phyloP scores from a whole-genome alignment of 2,113 vertebrate species.

The Heptranchias perlo region DNA sequence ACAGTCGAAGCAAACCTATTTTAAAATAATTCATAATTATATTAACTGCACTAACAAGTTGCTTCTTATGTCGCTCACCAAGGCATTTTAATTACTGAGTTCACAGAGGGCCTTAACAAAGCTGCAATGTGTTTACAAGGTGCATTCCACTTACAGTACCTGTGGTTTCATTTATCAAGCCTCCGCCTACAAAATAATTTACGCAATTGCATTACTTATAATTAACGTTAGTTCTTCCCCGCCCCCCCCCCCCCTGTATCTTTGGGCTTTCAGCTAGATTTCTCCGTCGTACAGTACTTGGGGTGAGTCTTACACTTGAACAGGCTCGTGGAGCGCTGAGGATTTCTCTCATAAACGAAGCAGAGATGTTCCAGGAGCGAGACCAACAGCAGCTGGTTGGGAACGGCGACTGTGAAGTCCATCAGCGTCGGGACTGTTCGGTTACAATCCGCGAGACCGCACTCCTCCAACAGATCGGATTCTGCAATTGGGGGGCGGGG shows the following conservation, averaged over 20 bases:
- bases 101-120: no score
- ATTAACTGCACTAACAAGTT: not conserved
- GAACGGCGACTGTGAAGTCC: conserved; percentile 77
- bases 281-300: no score
- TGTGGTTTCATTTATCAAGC: not conserved
- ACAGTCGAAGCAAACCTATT: not conserved
- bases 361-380: conserved; percentile 89
- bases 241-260: not conserved
- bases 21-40: not conserved
- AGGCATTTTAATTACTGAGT: not conserved
- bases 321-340: conserved; percentile 67
- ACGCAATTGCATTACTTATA: not conserved
- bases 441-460: not conserved
- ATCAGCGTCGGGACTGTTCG: conserved; percentile 45
- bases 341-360: conserved; percentile 79
- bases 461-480: not conserved
- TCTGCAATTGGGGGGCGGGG: not conserved
- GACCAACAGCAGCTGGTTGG: conserved; percentile 86
- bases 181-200: not conserved
- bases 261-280: not conserved
- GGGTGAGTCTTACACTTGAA: conserved; percentile 71
- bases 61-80: not conserved
- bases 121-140: no score
- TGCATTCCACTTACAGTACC: not conserved
- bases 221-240: not conserved